These are phyloP conservation scores for Anthopleura sola DNA, from an alignment of 64 coral and sea anemone species.

Conservation along the genomic window DNA sequence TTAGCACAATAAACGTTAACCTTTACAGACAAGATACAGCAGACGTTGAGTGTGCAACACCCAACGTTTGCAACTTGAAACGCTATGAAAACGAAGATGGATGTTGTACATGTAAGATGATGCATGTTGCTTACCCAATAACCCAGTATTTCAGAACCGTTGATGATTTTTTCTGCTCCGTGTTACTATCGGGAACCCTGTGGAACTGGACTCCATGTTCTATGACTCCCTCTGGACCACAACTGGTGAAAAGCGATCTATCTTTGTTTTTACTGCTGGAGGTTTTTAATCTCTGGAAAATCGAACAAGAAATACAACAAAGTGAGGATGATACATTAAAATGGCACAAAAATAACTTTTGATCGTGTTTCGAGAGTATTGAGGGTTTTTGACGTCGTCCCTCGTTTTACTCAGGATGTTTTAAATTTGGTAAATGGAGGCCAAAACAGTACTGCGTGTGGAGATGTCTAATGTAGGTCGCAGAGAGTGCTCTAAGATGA, in stretches of 20 bases:
- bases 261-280: conserved; percentile 26
- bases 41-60: neutral
- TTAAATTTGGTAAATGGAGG: too few species aligned
- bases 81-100: neutral
- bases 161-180: conserved; percentile 72
- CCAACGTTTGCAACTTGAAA: neutral
- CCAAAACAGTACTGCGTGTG: too few species aligned
- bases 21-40: too few species aligned
- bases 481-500: too few species aligned
- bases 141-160: conserved; percentile 90
- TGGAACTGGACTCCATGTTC: conserved; percentile 84
- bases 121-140: conserved; percentile 69
- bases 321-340: neutral
- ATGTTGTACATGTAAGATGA: too few species aligned
- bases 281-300: conserved; percentile 68
- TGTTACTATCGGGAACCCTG: conserved; percentile 41
- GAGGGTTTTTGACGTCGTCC: too few species aligned
- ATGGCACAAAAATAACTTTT: too few species aligned
- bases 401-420: too few species aligned
- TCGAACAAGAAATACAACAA: neutral
- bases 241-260: conserved; percentile 25
- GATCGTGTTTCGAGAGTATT: too few species aligned
- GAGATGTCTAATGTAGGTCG: too few species aligned
- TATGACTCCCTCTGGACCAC: conserved; percentile 50
- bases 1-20: too few species aligned